phyloP scores from a whole-genome alignment of 2,797 vertebrate genomes.

The Cuniculus paca region DNA sequence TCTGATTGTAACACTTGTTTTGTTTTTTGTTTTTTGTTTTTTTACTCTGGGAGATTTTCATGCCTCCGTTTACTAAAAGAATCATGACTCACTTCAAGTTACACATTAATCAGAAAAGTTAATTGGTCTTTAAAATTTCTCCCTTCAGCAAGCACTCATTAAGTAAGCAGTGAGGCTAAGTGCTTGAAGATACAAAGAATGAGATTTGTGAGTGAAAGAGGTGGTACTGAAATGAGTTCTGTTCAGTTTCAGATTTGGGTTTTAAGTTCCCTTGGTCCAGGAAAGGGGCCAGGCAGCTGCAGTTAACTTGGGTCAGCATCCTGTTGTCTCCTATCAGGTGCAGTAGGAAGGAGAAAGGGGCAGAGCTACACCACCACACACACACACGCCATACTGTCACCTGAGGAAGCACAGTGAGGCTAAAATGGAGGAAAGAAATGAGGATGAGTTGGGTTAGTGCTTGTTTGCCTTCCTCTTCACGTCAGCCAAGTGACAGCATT shows the following conservation, averaged over 20 bases:
- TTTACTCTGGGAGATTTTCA: constrained; percentile 17
- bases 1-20: constrained; percentile 11
- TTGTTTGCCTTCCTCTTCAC: not conserved
- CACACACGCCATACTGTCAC: not conserved
- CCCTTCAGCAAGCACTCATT: constrained; percentile 49
- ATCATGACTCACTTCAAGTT: constrained; percentile 51
- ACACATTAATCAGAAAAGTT: constrained; percentile 38
- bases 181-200: not conserved
- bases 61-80: constrained; percentile 31
- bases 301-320: not conserved
- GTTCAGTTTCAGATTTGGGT: constrained; percentile 45
- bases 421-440: not conserved
- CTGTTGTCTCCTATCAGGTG: not conserved
- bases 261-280: constrained; percentile 50
- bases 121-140: constrained; percentile 28
- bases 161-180: constrained; percentile 33
- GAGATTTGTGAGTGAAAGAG: constrained; percentile 37
- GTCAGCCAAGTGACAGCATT: not conserved
- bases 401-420: not conserved
- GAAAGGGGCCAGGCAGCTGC: not conserved
- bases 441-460: not conserved
- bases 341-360: not conserved
- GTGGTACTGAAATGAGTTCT: constrained; percentile 35
- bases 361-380: not conserved
- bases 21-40: no score